phyloP scores from a whole-genome alignment of 1,140 invertebrate genomes.

The Schlechtendalia chinensis region DNA sequence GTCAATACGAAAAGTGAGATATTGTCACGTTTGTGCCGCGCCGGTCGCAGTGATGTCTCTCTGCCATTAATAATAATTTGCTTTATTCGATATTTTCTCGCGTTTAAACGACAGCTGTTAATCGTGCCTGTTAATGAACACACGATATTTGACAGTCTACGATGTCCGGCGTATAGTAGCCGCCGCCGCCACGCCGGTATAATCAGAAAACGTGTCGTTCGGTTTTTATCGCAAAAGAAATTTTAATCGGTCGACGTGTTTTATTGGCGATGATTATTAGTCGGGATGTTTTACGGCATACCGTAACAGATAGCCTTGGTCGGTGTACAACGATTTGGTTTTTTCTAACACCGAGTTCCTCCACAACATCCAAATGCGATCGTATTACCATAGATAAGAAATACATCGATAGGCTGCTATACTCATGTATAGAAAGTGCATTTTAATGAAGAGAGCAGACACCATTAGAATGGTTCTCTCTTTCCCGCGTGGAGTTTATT shows the following conservation, averaged over 20 bases:
- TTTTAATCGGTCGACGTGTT: constrained; percentile 17
- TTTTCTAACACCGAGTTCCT: background rate
- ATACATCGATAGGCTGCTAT: background rate
- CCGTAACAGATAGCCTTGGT: background rate
- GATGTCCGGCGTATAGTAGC: background rate
- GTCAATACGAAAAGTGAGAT: background rate
- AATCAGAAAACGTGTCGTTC: constrained; percentile 24
- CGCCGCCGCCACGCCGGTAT: background rate
- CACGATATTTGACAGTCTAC: constrained; percentile 11
- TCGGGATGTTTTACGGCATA: background rate
- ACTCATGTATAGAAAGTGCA: no score
- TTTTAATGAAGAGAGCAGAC: no score
- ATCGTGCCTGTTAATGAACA: constrained; percentile 8
- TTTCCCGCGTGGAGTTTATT: no score
- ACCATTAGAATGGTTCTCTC: no score
- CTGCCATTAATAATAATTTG: constrained; percentile 2
- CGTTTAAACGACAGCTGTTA: background rate
- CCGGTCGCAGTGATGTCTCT: background rate
- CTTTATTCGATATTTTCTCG: constrained; percentile 24
- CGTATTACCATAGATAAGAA: background rate
- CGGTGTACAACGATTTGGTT: no score
- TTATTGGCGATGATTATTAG: constrained; percentile 22
- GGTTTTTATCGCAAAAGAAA: constrained; percentile 25
- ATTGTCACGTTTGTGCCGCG: background rate
- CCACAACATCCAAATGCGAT: background rate